Percentiles rank a stretch among this genome's conserved stretches.
These are phyloP conservation scores for Amblyornis subalaris DNA, from an alignment of 2,113 vertebrate genomes.

Conservation along the genomic window DNA sequence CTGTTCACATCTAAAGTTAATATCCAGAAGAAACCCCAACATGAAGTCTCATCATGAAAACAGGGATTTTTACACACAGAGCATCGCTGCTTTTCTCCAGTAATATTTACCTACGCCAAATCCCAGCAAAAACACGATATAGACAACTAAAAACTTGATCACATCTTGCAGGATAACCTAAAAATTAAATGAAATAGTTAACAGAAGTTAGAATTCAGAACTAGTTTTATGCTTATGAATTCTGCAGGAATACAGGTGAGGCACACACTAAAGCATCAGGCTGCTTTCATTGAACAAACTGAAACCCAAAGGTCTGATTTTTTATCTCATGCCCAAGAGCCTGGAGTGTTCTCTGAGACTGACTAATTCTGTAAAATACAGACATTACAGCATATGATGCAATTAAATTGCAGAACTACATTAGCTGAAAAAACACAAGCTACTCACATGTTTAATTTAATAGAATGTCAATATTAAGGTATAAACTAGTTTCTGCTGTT, in stretches of 20 bases:
- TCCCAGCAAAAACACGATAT: conserved; percentile 80
- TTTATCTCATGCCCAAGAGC: not conserved
- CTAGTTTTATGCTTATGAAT: not conserved
- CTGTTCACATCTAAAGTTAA: not conserved
- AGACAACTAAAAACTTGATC: conserved; percentile 79
- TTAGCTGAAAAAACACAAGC: not conserved
- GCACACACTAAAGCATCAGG: not conserved
- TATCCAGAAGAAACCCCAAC: not conserved
- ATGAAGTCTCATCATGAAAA: not conserved
- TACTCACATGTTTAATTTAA: not conserved
- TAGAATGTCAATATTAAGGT: not conserved
- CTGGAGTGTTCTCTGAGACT: not conserved
- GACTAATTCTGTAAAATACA: not conserved
- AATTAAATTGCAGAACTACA: not conserved
- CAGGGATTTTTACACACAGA: not conserved
- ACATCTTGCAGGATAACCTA: conserved; percentile 82
- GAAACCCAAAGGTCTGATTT: not conserved
- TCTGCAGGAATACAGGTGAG: not conserved
- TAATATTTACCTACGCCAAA: conserved; percentile 79
- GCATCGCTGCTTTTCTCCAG: conserved; percentile 9
- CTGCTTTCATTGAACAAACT: not conserved
- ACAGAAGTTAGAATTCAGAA: not conserved
- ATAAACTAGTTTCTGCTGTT: not conserved
- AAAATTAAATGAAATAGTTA: conserved; percentile 20
- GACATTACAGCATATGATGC: not conserved